phyloP scores from a whole-genome alignment of 2,888 invertebrate species.

The Lacanobia wlatinum region DNA sequence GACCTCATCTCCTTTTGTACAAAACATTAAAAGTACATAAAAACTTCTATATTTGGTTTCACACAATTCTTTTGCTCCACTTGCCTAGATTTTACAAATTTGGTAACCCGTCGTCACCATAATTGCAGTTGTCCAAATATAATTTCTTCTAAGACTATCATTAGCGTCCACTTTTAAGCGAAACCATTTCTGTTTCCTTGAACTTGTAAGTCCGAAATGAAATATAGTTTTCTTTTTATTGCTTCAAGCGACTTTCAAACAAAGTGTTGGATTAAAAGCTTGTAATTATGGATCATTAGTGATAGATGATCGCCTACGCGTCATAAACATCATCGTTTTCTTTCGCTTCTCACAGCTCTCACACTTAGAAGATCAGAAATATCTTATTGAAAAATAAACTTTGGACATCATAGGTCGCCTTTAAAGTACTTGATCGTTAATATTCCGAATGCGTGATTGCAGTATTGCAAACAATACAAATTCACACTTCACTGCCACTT shows the following conservation, averaged over 20 bases:
- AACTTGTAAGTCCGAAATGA: conserved; percentile 51
- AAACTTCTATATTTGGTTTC: conserved; percentile 50
- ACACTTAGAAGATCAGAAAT: conserved; percentile 35
- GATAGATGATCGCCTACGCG: conserved; percentile 49
- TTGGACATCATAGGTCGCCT: conserved; percentile 1
- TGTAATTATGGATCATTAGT: conserved; percentile 56
- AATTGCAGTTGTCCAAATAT: conserved; percentile 63
- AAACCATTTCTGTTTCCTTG: conserved; percentile 58
- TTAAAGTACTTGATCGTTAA: conserved; percentile 16
- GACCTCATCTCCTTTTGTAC: conserved; percentile 34
- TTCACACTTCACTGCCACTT: conserved; percentile 43
- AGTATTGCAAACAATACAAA: conserved; percentile 33
- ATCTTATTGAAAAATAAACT: conserved; percentile 21
- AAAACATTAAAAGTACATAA: conserved; percentile 50
- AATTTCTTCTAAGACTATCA: conserved; percentile 58
- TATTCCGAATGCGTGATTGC: conserved; percentile 29
- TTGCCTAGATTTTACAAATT: conserved; percentile 64
- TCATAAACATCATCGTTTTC: conserved; percentile 35
- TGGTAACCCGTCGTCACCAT: conserved; percentile 55
- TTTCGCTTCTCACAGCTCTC: conserved; percentile 46
- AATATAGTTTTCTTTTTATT: conserved; percentile 39
- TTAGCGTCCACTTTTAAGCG: conserved; percentile 55
- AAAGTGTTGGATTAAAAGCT: conserved; percentile 54
- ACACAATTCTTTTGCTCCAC: conserved; percentile 53
- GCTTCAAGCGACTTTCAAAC: conserved; percentile 47